Evolutionary conservation across 2,888 invertebrate genomes (phyloP), one percentile per base, ranked within the genome.

Genomic region (Volucella bombylans): DNA sequence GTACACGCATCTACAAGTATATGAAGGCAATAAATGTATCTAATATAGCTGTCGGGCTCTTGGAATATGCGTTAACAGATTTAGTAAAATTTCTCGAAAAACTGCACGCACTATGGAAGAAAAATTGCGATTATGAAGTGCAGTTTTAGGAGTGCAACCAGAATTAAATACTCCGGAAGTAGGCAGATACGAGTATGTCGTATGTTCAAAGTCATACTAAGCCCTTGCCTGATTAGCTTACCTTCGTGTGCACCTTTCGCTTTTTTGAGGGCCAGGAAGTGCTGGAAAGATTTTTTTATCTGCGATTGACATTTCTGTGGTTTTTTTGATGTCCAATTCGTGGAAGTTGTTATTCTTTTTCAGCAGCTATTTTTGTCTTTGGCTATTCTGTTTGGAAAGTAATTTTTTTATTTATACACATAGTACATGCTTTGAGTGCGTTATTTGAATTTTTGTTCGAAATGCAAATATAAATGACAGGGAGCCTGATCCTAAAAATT

Each of bases 221-320:
- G 47, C 38, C 55, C 1, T 23, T 23, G 1, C 4, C 23, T 23
- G 23, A 23, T 23, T 4, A 23, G 23, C 1, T 31, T 31, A 31
- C 31, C 31, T 31, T 6, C 0, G 31, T 31, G 6, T 6, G 31
- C 4, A 31, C 6, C 6, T 31, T 31, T 31, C 31, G 6, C 4
- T 31, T 31, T 31, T 31, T 31, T 31, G 31, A 6, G 31, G 31
- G 31, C 0, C 4, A 6, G 31, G 31, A 31, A 14, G 9, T 65
- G 45, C n/a, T 38, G 52, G 52, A 14, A 39, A 14, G 14, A 59
- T 61, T 43, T 43, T 15, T n/a, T 50, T 38, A 12, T 39, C 18
- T 31, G 41, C 15, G 12, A 38, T 8, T 67, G 59, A 47, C 73
- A 79, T 31, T 62, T 74, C 68, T 80, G 62, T 80, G 80, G n/a